Conservation (phyloP, 2,888 invertebrate genomes). For the Metellina segmentata region DNA sequence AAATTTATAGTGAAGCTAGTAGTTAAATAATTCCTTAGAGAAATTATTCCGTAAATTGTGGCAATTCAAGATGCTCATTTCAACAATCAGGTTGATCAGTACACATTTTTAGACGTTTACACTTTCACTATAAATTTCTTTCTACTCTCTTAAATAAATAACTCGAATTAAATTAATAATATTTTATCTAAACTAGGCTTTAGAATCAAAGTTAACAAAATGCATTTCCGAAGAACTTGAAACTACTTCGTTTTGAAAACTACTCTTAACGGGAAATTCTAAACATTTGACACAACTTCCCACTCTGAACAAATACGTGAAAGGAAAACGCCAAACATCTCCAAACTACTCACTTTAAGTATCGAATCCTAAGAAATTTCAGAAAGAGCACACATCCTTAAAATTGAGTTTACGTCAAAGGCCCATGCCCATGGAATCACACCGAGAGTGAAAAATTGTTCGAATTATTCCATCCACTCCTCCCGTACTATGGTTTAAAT, state of each 20-base stretch:
- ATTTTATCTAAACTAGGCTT: background rate
- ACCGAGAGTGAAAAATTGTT: background rate
- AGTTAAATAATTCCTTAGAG: too few relatives aligned
- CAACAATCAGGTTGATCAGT: too few relatives aligned
- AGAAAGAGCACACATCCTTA: background rate
- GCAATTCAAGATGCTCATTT: too few relatives aligned
- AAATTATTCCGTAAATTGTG: too few relatives aligned
- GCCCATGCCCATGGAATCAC: background rate
- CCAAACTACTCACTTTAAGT: background rate
- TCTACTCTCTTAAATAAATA: too few relatives aligned
- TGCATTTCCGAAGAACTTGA: background rate
- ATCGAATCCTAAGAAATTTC: background rate
- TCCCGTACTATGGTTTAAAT: background rate
- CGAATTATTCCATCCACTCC: background rate
- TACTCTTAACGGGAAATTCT: background rate
- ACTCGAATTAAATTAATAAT: background rate
- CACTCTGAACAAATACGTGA: background rate
- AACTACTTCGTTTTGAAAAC: background rate
- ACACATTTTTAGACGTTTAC: too few relatives aligned
- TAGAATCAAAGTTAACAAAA: background rate
- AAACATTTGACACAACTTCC: background rate
- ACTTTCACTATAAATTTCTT: too few relatives aligned
- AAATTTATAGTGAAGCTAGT: too few relatives aligned
- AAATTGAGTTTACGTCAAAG: background rate
- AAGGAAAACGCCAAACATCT: background rate